These are phyloP conservation scores for Therioaphis trifolii DNA, from an alignment of 2,888 invertebrate genomes.

Conservation along the genomic window DNA sequence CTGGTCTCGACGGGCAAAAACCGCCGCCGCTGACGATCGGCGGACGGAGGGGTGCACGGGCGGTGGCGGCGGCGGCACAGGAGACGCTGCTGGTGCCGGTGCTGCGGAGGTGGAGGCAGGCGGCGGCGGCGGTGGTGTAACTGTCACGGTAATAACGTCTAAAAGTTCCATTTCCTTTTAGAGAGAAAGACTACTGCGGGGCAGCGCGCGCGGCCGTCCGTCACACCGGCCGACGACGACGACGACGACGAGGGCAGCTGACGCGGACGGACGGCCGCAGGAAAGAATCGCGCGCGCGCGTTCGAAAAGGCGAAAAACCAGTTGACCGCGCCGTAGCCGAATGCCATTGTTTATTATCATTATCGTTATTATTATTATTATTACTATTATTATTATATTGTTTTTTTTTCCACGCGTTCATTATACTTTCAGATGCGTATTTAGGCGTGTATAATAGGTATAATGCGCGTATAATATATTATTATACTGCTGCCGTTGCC, in stretches of 20 bases:
- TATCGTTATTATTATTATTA: neutral
- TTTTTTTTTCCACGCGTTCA: neutral
- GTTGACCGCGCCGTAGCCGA: constrained; percentile 29
- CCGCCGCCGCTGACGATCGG: no score
- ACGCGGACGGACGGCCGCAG: neutral
- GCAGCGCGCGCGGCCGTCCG: neutral
- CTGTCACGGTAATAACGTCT: constrained; percentile 60
- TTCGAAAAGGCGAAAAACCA: constrained; percentile 61
- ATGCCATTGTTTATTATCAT: constrained; percentile 50
- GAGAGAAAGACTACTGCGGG: neutral
- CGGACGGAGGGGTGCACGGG: no score
- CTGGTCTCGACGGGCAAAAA: no score
- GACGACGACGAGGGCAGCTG: no score
- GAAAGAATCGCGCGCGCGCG: constrained; percentile 18
- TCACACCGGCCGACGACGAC: no score
- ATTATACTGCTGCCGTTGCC: neutral
- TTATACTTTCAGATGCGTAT: constrained; percentile 53
- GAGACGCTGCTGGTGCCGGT: no score
- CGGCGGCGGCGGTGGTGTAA: constrained; percentile 10
- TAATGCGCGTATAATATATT: neutral
- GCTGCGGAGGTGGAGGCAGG: no score
- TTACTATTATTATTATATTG: constrained; percentile 16
- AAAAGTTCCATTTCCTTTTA: constrained; percentile 59
- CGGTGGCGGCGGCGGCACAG: no score
- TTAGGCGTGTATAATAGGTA: no score